Evolutionary conservation across 1,140 invertebrate species (phyloP).

Genomic region (Lethocerus indicus): DNA sequence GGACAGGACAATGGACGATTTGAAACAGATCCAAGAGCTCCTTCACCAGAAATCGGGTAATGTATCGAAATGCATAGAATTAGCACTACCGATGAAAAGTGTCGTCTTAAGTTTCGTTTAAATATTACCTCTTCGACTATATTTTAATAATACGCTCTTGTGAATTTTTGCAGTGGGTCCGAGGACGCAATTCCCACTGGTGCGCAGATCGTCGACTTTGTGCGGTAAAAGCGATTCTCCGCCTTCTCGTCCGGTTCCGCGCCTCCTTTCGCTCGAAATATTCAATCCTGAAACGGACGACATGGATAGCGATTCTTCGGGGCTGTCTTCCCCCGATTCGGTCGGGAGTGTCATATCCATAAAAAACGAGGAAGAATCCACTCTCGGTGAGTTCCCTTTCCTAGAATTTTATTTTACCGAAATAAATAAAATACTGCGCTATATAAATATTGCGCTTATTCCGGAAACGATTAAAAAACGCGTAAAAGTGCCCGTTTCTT

Average conservation of each 20-base stretch:
- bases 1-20: too few species aligned
- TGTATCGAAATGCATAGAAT: too few species aligned
- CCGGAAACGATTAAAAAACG: too few species aligned
- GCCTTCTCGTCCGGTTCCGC: constrained; percentile 39
- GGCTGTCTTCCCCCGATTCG: constrained; percentile 71
- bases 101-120: too few species aligned
- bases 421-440: not conserved
- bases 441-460: not conserved
- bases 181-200: constrained; percentile 33
- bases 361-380: constrained; percentile 17
- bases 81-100: too few species aligned
- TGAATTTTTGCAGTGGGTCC: too few species aligned
- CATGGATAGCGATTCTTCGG: constrained; percentile 73
- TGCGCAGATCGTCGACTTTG: constrained; percentile 33
- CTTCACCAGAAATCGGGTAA: too few species aligned
- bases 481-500: too few species aligned
- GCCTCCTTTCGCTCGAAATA: constrained; percentile 59
- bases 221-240: constrained; percentile 25
- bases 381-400: constrained; percentile 1
- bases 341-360: constrained; percentile 68
- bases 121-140: too few species aligned
- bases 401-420: not conserved
- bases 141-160: too few species aligned
- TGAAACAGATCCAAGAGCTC: too few species aligned
- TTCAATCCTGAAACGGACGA: constrained; percentile 85